Percentiles rank a stretch among this genome's conserved stretches.
Conservation (phyloP, 1,140 invertebrate genomes). For the Drosophila pandora region DNA sequence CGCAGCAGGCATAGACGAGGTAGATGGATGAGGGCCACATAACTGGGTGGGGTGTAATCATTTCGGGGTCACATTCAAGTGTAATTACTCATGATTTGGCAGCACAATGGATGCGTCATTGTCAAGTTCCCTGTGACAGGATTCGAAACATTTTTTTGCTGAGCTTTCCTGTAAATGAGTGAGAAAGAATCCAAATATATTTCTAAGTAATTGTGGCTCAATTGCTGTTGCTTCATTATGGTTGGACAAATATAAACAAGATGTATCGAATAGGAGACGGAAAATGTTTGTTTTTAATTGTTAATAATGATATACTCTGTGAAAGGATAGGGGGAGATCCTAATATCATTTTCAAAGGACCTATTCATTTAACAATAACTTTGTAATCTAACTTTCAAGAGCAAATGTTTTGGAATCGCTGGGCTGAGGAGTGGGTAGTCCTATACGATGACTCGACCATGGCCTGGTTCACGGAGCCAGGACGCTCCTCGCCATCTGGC, state of each 20-base stretch:
- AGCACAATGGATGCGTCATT: conserved; percentile 36
- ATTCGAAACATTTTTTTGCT: conserved; percentile 11
- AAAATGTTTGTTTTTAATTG: no score
- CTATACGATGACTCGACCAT: conserved; percentile 91
- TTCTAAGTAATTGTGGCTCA: not conserved
- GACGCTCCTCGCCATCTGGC: conserved; percentile 77
- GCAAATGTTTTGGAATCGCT: conserved; percentile 90
- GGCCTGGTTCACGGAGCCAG: conserved; percentile 88
- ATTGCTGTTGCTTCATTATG: not conserved
- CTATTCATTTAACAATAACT: no score
- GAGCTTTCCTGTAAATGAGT: conserved; percentile 11
- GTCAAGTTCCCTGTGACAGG: conserved; percentile 15
- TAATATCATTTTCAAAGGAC: no score
- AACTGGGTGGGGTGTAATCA: conserved; percentile 31
- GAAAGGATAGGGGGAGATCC: no score
- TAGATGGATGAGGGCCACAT: conserved; percentile 12
- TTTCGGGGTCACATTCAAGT: conserved; percentile 55
- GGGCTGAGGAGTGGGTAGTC: conserved; percentile 92
- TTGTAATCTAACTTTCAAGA: conserved; percentile 83
- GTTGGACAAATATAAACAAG: not conserved
- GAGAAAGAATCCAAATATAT: conserved; percentile 1
- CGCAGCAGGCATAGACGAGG: conserved; percentile 39
- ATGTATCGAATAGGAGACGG: not conserved
- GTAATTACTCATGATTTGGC: conserved; percentile 57
- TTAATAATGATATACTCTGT: not conserved